Base-by-base conservation (phyloP, 92 coral and sea anemone genomes). In the Palythoa heliodiscus region DNA sequence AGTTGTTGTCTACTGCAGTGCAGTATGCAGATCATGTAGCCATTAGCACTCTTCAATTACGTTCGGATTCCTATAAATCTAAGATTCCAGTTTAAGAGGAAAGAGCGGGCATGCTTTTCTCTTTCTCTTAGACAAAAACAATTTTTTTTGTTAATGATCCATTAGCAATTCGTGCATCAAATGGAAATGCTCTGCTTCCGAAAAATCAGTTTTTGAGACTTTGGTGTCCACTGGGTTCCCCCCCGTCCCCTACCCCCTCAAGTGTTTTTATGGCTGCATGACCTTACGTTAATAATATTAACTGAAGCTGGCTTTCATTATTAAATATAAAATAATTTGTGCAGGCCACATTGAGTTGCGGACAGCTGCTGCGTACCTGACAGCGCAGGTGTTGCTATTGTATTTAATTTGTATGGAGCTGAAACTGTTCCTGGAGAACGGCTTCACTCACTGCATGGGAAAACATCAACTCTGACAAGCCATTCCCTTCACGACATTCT, bases 281-380 rank as follows among this genome's bases (percentile, higher is more conserved):
- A 73, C 78, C 77, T 3, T 17, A 11, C 24, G 24, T 22, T 54
- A 20, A 23, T 43, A 39, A 38, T 15, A 38, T 67, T 76, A 76
- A 53, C 23, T 38, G 61, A 54, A 76, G 81, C 81, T 54, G 84
- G 84, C 74, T 66, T 80, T 80, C 73, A 60, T 66, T 64, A 25
- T 80, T 40, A 80, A 23, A 43, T 80, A 80, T 2, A 23, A 47
- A 29, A 75, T 20, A n/a, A 52, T 50, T 39, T 24, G 84, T 66
- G 84, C 73, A 6, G 73, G 84, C 61, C 61, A 55, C 61, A 55
- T 55, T 55, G 61, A 55, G 19, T 55, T 55, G 16, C 1, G 4
- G 61, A 55, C 61, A 10, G 61, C 61, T 55, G 61, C 61, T 12
- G 19, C 61, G 3, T 55, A 12, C 61, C 19, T 10, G 61, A 55